phyloP scores from a whole-genome alignment of 2,888 invertebrate species.

The Venusia cambrica region DNA sequence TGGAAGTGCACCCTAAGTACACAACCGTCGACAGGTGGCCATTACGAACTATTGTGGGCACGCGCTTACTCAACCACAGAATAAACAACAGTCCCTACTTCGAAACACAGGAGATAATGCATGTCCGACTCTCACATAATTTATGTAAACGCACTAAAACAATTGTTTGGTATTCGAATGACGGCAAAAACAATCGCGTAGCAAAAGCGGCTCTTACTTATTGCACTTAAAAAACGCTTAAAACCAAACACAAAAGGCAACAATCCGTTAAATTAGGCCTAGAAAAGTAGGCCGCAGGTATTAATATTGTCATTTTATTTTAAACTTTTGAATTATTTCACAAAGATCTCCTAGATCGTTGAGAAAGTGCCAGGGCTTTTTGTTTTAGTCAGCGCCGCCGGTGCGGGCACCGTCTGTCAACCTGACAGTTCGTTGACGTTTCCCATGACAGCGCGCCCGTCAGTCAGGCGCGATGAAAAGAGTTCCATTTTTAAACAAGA shows the following conservation, averaged over 20 bases:
- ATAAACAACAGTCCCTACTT: conserved; percentile 1
- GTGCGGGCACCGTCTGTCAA: conserved; percentile 35
- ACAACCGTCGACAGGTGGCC: conserved; percentile 37
- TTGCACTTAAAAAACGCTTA: conserved; percentile 12
- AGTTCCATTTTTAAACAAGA: conserved; percentile 56
- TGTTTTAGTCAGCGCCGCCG: no score
- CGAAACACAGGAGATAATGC: conserved; percentile 13
- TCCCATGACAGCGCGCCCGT: conserved; percentile 43
- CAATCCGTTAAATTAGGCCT: conserved; percentile 1
- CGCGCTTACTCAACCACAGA: conserved; percentile 16
- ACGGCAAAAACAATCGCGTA: conserved; percentile 6
- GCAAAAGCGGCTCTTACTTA: conserved; percentile 6
- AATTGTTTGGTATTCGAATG: conserved; percentile 14
- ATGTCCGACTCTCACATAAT: conserved; percentile 22
- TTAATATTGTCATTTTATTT: background rate
- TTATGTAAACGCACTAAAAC: conserved; percentile 19
- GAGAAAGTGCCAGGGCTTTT: no score
- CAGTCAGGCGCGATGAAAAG: conserved; percentile 45
- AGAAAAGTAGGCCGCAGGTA: background rate
- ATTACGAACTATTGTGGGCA: conserved; percentile 23
- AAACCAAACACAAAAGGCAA: conserved; percentile 1
- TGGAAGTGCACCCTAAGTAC: conserved; percentile 16
- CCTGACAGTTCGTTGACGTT: conserved; percentile 45
- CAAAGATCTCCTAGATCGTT: no score
- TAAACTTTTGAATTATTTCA: conserved; percentile 1